A percentile compares a stretch with the other conserved stretches of the same genome.
Evolutionary conservation across 1,140 invertebrate species (phyloP).

Genomic region (Calosoma granatense): DNA sequence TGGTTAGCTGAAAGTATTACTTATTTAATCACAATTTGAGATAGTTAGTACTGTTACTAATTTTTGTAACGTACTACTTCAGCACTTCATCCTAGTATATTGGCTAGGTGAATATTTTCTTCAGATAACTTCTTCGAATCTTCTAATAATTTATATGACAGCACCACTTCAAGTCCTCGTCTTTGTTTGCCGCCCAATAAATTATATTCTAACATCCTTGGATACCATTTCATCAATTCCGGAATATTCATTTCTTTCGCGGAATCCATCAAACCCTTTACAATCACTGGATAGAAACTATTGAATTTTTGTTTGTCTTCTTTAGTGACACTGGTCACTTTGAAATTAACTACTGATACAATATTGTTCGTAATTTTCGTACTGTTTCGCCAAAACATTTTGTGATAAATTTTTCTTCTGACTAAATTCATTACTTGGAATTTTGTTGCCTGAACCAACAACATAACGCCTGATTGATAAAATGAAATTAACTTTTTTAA

Average conservation of each 20-base stretch:
- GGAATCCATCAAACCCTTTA: slow-evolving; percentile 67
- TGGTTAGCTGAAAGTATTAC: too few relatives aligned
- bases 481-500: too few relatives aligned
- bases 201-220: slow-evolving; percentile 72
- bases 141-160: slow-evolving; percentile 68
- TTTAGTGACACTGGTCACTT: too few relatives aligned
- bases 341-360: too few relatives aligned
- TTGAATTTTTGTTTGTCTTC: slow-evolving; percentile 79
- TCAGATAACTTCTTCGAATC: slow-evolving; percentile 50
- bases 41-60: too few relatives aligned
- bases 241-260: slow-evolving; percentile 59
- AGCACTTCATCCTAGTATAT: slow-evolving; percentile 87
- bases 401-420: too few relatives aligned
- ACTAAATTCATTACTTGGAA: too few relatives aligned
- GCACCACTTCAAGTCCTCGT: slow-evolving; percentile 67
- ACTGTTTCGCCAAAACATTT: too few relatives aligned
- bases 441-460: too few relatives aligned
- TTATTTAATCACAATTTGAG: too few relatives aligned
- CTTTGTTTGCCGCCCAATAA: slow-evolving; percentile 72
- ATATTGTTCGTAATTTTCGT: too few relatives aligned
- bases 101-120: slow-evolving; percentile 67
- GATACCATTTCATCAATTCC: slow-evolving; percentile 67
- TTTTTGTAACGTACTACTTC: slow-evolving; percentile 83
- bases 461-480: too few relatives aligned
- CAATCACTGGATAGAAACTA: slow-evolving; percentile 75